These are phyloP conservation scores for Zele albiditarsus DNA, from an alignment of 2,888 invertebrate genomes.

Conservation along the genomic window DNA sequence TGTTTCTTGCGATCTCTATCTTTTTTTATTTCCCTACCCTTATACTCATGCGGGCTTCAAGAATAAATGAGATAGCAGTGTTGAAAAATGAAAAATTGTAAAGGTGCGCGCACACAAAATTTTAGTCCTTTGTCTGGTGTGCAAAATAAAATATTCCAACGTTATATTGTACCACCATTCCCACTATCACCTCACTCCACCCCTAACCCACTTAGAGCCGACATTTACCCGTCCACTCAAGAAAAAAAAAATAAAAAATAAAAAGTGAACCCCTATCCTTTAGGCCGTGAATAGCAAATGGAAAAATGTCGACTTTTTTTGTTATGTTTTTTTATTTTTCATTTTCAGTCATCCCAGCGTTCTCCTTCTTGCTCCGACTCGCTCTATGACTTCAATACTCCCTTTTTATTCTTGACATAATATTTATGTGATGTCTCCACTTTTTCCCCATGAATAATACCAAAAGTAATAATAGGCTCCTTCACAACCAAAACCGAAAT, in stretches of 20 bases:
- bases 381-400: conserved; percentile 37
- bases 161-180: conserved; percentile 16
- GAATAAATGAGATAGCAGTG: background rate
- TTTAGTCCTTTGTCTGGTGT: conserved; percentile 31
- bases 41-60: background rate
- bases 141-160: conserved; percentile 37
- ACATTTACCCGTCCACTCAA: conserved; percentile 38
- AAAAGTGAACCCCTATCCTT: conserved; percentile 16
- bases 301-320: conserved; percentile 36
- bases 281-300: conserved; percentile 19
- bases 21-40: background rate
- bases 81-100: conserved; percentile 28
- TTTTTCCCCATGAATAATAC: background rate
- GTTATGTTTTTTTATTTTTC: conserved; percentile 27
- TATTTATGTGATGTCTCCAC: conserved; percentile 11
- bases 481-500: no score
- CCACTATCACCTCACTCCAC: background rate
- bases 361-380: conserved; percentile 19
- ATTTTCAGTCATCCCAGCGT: background rate
- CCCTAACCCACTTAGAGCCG: conserved; percentile 34
- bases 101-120: conserved; percentile 2
- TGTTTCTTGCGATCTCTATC: background rate
- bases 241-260: background rate
- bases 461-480: background rate
- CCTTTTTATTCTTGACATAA: conserved; percentile 9